Evolutionary conservation across 2,888 invertebrate genomes (phyloP).

Genomic region (Phortica magna): DNA sequence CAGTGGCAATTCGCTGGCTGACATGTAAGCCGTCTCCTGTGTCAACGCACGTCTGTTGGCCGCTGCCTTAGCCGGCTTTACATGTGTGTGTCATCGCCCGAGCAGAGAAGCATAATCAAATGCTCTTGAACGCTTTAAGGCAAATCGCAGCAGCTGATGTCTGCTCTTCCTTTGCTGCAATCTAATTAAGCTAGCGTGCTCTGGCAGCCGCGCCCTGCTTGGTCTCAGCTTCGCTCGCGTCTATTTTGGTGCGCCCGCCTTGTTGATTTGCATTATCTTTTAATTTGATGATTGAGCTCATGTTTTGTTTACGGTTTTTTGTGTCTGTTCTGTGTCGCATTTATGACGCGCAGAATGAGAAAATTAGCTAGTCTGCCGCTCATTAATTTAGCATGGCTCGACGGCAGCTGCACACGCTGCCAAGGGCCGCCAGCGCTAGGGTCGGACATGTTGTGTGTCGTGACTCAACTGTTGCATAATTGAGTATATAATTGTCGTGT

Average conservation of each 20-base stretch:
- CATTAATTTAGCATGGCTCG: no score
- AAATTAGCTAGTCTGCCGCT: no score
- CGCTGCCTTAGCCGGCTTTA: no score
- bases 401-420: no score
- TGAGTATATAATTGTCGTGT: not conserved
- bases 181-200: not conserved
- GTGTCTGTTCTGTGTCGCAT: not conserved
- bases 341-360: not conserved
- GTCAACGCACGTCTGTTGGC: no score
- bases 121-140: not conserved
- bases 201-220: not conserved
- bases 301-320: not conserved
- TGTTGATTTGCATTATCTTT: not conserved
- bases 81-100: no score
- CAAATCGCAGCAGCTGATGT: conserved; percentile 28
- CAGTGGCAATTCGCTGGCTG: no score
- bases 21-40: no score
- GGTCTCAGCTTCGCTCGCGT: no score
- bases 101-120: no score
- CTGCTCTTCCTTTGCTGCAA: conserved; percentile 15
- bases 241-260: not conserved
- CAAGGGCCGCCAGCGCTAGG: no score
- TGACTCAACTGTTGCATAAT: not conserved
- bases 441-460: no score
- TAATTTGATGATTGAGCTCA: conserved; percentile 12